These are phyloP conservation scores for Pogonomyrmex barbatus DNA, from an alignment of 1,140 invertebrate species.

Conservation along the genomic window DNA sequence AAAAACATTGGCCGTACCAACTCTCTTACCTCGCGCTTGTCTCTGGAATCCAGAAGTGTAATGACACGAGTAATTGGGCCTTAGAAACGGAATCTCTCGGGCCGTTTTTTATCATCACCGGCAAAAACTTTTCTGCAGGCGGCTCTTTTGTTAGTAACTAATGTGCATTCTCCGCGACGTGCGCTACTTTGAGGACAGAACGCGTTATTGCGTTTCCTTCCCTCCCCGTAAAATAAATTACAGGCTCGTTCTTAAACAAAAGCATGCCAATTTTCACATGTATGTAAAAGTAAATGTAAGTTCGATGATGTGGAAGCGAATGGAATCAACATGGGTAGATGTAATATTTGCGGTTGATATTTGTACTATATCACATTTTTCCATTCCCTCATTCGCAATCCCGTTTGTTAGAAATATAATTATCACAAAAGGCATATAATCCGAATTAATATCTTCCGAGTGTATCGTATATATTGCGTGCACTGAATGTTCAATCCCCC, in stretches of 20 bases:
- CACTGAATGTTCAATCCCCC: constrained; percentile 52
- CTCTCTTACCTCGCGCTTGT: constrained; percentile 68
- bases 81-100: constrained; percentile 74
- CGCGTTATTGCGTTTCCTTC: constrained; percentile 56
- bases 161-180: constrained; percentile 67
- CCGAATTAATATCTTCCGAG: background rate
- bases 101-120: constrained; percentile 62
- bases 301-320: background rate
- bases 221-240: constrained; percentile 44
- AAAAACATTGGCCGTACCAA: constrained; percentile 56
- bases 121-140: constrained; percentile 52
- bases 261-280: background rate
- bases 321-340: background rate
- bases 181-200: constrained; percentile 43
- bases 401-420: background rate
- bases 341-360: background rate
- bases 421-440: background rate
- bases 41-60: constrained; percentile 77
- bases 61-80: constrained; percentile 77
- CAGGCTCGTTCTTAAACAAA: background rate
- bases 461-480: constrained; percentile 45
- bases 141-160: constrained; percentile 76
- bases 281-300: background rate
- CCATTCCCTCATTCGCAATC: background rate
- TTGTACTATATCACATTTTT: background rate